A percentile compares a stretch with the other conserved stretches of the same genome.
Conservation (phyloP, 2,888 invertebrate species). For the Ethmia dodecea region DNA sequence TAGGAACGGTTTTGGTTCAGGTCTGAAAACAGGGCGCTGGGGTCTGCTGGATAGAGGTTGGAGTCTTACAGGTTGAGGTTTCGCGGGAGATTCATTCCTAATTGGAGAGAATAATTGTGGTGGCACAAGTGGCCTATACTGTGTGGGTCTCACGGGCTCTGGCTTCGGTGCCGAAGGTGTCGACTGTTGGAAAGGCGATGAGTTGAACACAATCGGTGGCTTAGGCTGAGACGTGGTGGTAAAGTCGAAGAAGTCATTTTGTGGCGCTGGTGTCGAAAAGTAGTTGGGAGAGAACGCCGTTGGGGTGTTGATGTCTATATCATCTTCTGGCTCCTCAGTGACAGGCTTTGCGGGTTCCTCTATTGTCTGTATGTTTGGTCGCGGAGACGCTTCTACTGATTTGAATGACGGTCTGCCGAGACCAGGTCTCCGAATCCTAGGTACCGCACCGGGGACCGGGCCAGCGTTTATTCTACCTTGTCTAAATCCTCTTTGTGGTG, state of each 20-base stretch:
- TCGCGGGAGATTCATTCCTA: constrained; percentile 50
- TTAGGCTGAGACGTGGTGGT: constrained; percentile 67
- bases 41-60: constrained; percentile 70
- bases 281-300: constrained; percentile 63
- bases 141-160: constrained; percentile 65
- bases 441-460: constrained; percentile 37
- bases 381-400: constrained; percentile 62
- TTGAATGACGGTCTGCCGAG: constrained; percentile 62
- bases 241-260: constrained; percentile 65
- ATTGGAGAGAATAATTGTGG: constrained; percentile 59
- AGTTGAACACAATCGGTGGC: constrained; percentile 62
- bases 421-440: constrained; percentile 60
- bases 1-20: constrained; percentile 63
- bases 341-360: constrained; percentile 80
- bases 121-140: constrained; percentile 57
- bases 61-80: constrained; percentile 61
- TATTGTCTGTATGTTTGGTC: constrained; percentile 64
- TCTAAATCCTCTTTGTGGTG: constrained; percentile 50
- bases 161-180: constrained; percentile 49
- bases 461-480: constrained; percentile 54
- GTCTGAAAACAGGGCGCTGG: constrained; percentile 71
- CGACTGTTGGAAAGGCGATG: constrained; percentile 58
- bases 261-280: constrained; percentile 62
- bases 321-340: constrained; percentile 82
- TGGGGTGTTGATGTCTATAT: constrained; percentile 73